Base-by-base conservation (phyloP, 2,797 vertebrate genomes). In the Sebastes iracundus region DNA sequence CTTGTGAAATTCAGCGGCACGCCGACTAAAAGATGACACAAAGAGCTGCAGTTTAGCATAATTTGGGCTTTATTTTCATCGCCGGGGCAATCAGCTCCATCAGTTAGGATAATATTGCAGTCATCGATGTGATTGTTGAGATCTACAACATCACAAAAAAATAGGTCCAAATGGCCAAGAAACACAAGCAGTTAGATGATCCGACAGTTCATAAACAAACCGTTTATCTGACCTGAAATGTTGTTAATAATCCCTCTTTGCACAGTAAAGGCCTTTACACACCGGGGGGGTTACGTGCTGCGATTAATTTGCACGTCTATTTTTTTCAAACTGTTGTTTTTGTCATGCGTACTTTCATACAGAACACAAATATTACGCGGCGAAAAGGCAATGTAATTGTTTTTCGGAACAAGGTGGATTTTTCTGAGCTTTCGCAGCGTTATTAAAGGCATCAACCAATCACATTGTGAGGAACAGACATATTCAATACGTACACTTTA, bases 1-100 rank as follows among this genome's bases (percentile, higher is more conserved):
- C 22, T 55, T 55, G 25, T 65, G n/a, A 71, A 72, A 59, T 63
- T 30, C 66, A 66, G 32, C 28, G 22, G 11, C 58, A 58, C 49
- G 52, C 55, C 61, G 18, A 49, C 61, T 60, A 60, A n/a, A 42
- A 61, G 23, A 38, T 49, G 33, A 66, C 33, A 53, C 8, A 59
- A 20, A 38, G 22, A 55, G 7, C 11, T 69, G 22, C 16, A n/a
- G 6, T 28, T 18, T 16, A 25, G 16, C 30, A 33, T 16, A 42
- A 16, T 16, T 38, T 60, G 25, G 2, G 18, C 5, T 56, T 56
- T 18, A 9, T 49, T 75, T 30, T 11, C 46, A 55, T 30, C 23
- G 9, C 4, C 33, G 5, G 18, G 49, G 23, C 14, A 14, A 27
- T 66, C 25, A 23, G 5, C 12, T 30, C 6, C 5, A 58, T 49